phyloP scores from a whole-genome alignment of 1,140 invertebrate species.

The Argopecten irradians region DNA sequence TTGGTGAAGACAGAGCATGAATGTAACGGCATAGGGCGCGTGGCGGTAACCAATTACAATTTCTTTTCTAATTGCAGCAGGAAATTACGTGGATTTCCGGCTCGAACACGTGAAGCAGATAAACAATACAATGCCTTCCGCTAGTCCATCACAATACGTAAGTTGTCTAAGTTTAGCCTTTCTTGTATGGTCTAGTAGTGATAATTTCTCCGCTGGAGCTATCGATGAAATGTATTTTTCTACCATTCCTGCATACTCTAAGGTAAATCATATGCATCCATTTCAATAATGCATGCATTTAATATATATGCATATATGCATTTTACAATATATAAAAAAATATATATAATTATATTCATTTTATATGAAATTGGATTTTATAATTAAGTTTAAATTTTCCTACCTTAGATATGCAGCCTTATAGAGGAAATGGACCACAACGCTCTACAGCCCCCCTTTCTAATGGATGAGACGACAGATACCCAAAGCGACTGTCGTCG shows the following conservation, averaged over 20 bases:
- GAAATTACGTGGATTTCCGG: slow-evolving; percentile 20
- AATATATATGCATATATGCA: neutral
- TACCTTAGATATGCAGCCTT: slow-evolving; percentile 9
- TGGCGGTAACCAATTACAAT: slow-evolving; percentile 16
- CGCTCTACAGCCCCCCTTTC: neutral
- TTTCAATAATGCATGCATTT: neutral
- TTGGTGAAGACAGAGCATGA: neutral
- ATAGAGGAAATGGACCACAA: slow-evolving; percentile 14
- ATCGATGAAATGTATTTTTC: slow-evolving; percentile 4
- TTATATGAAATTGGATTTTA: neutral
- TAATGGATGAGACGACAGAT: neutral
- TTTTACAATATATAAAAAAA: neutral
- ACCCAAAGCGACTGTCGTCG: neutral
- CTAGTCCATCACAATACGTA: slow-evolving; percentile 4
- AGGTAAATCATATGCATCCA: neutral
- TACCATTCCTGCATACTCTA: slow-evolving; percentile 7
- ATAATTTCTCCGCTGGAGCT: neutral
- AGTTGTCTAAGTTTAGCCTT: neutral
- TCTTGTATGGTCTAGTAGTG: neutral
- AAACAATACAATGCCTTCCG: slow-evolving; percentile 7
- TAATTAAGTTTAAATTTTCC: neutral
- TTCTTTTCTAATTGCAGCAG: slow-evolving; percentile 21
- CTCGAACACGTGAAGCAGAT: slow-evolving; percentile 5
- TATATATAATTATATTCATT: too few relatives aligned
- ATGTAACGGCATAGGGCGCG: neutral